Conservation (phyloP, 2,888 invertebrate genomes). For the Cosmopolites sordidus region DNA sequence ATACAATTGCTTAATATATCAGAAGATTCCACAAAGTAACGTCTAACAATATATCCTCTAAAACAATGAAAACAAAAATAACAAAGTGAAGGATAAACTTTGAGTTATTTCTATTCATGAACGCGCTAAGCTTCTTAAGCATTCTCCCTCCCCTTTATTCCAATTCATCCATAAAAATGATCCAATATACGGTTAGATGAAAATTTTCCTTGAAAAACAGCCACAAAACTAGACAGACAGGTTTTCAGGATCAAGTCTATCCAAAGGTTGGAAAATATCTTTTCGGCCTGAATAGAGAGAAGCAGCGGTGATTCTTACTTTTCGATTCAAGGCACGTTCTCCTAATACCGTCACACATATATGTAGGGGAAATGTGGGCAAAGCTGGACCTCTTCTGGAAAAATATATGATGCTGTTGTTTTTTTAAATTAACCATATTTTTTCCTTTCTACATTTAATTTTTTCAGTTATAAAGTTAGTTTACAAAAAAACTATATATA, state of each 20-base stretch:
- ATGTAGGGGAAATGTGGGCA: constrained; percentile 42
- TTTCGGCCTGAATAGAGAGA: constrained; percentile 34
- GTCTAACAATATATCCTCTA: no score
- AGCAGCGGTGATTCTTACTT: constrained; percentile 46
- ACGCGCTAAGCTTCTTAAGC: constrained; percentile 12
- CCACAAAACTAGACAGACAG: constrained; percentile 32
- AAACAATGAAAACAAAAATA: neutral
- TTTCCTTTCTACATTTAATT: no score
- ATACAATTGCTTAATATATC: no score
- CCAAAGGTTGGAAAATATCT: constrained; percentile 32
- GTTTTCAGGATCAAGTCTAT: constrained; percentile 28
- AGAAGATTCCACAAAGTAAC: no score
- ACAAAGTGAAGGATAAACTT: neutral
- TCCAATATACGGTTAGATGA: constrained; percentile 18
- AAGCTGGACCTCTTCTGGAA: constrained; percentile 34
- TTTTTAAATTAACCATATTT: neutral
- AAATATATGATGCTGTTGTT: neutral
- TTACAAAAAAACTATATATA: no score
- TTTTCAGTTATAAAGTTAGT: no score
- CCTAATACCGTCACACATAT: constrained; percentile 48
- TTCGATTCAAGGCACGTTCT: constrained; percentile 48
- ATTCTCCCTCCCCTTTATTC: constrained; percentile 5
- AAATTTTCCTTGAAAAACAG: constrained; percentile 14
- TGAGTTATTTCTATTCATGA: neutral
- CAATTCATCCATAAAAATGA: constrained; percentile 21